Percentiles rank a stretch among this genome's conserved stretches.
Conservation (phyloP, 1,140 invertebrate genomes). For the Heliconius eleuchia region DNA sequence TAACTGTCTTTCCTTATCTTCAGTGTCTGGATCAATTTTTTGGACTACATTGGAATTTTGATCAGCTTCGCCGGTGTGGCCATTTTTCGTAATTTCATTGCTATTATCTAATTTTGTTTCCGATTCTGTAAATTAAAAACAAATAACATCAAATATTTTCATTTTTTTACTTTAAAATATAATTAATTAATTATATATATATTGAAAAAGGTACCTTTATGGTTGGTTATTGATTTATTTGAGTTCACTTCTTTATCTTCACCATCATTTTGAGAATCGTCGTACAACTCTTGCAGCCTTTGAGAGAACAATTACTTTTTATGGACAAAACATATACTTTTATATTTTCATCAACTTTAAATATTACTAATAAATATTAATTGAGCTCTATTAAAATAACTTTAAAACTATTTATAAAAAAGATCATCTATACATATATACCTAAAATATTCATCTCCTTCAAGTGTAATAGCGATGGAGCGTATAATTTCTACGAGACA, state of each 20-base stretch:
- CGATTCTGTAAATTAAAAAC: conserved; percentile 35
- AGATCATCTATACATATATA: conserved; percentile 31
- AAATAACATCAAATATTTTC: not conserved
- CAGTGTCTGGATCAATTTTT: conserved; percentile 53
- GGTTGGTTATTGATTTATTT: conserved; percentile 54
- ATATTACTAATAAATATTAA: too few species aligned
- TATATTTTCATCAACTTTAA: too few species aligned
- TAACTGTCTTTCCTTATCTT: conserved; percentile 65
- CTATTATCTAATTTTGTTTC: conserved; percentile 47
- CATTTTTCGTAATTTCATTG: conserved; percentile 63
- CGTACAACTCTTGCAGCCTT: conserved; percentile 69
- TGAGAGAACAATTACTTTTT: conserved; percentile 14
- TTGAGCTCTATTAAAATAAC: too few species aligned
- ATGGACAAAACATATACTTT: too few species aligned
- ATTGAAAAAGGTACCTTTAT: conserved; percentile 49
- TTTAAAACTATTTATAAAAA: conserved; percentile 62
- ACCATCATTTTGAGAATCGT: conserved; percentile 60
- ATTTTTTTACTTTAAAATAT: not conserved
- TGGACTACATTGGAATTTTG: conserved; percentile 70
- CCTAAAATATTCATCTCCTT: conserved; percentile 81
- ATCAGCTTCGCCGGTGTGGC: conserved; percentile 58
- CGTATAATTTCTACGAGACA: conserved; percentile 94
- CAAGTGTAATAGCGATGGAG: conserved; percentile 87
- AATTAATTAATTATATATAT: not conserved
- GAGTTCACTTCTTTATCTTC: conserved; percentile 69